Base-by-base conservation (phyloP, 2,113 vertebrate species). In the Anoplopoma fimbria region DNA sequence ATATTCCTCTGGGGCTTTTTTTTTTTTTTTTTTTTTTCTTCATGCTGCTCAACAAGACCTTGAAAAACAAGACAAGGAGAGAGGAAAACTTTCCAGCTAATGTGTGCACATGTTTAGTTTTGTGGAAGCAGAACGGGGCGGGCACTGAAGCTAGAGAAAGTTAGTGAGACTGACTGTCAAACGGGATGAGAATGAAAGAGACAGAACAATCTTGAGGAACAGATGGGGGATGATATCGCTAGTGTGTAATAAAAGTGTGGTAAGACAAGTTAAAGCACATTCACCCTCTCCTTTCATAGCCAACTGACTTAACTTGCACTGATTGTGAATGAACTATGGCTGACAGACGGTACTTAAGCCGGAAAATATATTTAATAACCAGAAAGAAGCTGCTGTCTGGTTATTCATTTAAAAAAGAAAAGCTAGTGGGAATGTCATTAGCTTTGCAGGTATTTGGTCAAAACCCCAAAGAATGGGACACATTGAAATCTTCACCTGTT, bases 11-110 rank as follows among this genome's bases (percentile, higher is more conserved):
- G 93, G 90, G 90, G 88, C 21, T 85, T 91, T 87, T 51, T 51
- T 49, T 47, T 17, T 47, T 49, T 4, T 57, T 31, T 87, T 76
- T 83, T 49, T 47, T 17, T 47, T 49, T 4, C 27, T 31, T 87
- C 78, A 81, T 29, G 58, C 83, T 63, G 76, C 91, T 83, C 88
- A 53, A 86, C 86, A 13, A 92, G 91, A 92, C 93, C 90, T 93
- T 93, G 91, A 93, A 84, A 85, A 91, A 88, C 85, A 85, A 89
- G 85, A 83, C 90, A 87, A 91, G 90, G 90, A 88, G 87, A 79
- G 61, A 33, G 77, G 75, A 45, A 3, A 82, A 83, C 73, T 87
- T 91, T 58, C 9, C 49, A 47, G 77, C 65, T 79, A 87, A 90
- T 81, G 79, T 72, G 81, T 49, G 70, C 80, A 74, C 85, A 61